Base-by-base conservation (phyloP, 2,888 invertebrate species). In the Rotaria sp. region DNA sequence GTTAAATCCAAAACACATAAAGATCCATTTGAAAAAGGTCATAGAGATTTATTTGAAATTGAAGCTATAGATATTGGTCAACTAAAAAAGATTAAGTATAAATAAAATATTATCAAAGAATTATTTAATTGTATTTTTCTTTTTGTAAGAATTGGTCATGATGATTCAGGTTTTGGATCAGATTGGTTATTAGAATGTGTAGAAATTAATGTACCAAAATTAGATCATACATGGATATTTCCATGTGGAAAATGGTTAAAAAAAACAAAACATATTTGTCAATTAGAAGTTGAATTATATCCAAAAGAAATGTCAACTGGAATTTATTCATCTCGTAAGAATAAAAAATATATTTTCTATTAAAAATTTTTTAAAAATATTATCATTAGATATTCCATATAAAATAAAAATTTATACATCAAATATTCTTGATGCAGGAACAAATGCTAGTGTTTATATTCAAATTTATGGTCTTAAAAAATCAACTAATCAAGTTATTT, bases 391-490 rank as follows among this genome's bases (percentile, higher is more conserved):
- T n/a, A n/a, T 45, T n/a, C 26, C 41, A 45, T 91, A 91, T 87
- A 89, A 91, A 87, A 88, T 91, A 0, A 86, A 89, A 13, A 90
- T 91, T 8, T 88, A 89, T 59, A 91, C 91, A 10, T 91, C 90
- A 1, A 90, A 91, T 86, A 88, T 89, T 57, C 89, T 89, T 86
- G 89, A 90, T 10, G 89, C 90, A 8, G 91, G 90, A 30, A 91
- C 91, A 26, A 74, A 91, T 88, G 89, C 91, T 48, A 90, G 90
- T 86, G 91, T 91, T n/a, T 91, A 90, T 88, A 87, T 91, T 7
- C 90, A 90, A 88, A 89, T 91, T 88, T 91, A 90, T 87, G 91
- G 91, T 41, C n/a, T n/a, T n/a, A n/a, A n/a, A n/a, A n/a, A n/a
- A n/a, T n/a, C n/a, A n/a, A n/a, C n/a, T n/a, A n/a, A n/a, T n/a